A percentile compares a stretch with the other conserved stretches of the same genome.
phyloP scores from a whole-genome alignment of 1,140 invertebrate genomes.

The Bombyx mandarina region DNA sequence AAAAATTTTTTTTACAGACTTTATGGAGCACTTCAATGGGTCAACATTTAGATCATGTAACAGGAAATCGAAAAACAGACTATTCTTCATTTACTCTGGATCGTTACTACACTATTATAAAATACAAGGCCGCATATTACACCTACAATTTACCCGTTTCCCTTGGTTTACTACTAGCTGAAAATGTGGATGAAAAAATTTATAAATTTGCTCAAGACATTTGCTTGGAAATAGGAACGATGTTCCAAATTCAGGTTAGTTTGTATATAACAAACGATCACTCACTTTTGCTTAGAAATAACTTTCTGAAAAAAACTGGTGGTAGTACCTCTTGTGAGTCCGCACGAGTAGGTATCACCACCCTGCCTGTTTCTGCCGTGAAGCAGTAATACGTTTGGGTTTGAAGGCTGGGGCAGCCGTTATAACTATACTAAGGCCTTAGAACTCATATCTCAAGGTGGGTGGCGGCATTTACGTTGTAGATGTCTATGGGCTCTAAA shows the following conservation, averaged over 20 bases:
- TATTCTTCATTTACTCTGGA: slow-evolving; percentile 75
- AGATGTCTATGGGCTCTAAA: too few species aligned
- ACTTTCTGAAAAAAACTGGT: too few species aligned
- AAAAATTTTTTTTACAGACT: slow-evolving; percentile 8
- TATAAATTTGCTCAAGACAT: slow-evolving; percentile 5
- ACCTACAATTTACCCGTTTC: slow-evolving; percentile 81
- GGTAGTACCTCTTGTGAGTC: too few species aligned
- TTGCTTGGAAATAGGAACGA: slow-evolving; percentile 81
- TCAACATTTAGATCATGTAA: slow-evolving; percentile 77
- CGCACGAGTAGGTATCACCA: too few species aligned
- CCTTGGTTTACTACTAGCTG: slow-evolving; percentile 10
- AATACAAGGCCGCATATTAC: slow-evolving; percentile 91
- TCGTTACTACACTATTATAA: slow-evolving; percentile 83
- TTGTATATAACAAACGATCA: background rate
- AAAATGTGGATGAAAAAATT: slow-evolving; percentile 7
- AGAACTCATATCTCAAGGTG: too few species aligned
- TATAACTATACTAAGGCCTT: too few species aligned
- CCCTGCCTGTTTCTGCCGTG: too few species aligned
- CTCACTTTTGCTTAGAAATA: too few species aligned
- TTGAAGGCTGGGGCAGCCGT: too few species aligned
- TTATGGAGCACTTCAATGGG: slow-evolving; percentile 48
- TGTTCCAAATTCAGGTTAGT: slow-evolving; percentile 86
- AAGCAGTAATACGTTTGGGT: too few species aligned
- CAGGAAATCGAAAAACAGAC: slow-evolving; percentile 51
- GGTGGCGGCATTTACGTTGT: too few species aligned